phyloP scores from a whole-genome alignment of 2,797 vertebrate genomes.

The Nasua narica region DNA sequence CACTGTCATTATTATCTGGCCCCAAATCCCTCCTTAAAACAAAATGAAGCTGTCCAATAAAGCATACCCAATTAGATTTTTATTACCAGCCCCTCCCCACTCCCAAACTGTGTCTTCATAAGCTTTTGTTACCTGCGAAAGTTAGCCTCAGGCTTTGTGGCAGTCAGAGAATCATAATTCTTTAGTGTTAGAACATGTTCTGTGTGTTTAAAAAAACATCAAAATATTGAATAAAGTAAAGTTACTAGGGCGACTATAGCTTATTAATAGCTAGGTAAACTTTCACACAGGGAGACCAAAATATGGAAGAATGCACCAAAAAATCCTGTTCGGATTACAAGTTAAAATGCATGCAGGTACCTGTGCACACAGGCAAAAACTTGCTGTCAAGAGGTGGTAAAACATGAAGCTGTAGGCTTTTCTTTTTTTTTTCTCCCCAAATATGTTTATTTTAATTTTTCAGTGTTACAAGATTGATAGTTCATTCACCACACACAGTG shows the following conservation, averaged over 20 bases:
- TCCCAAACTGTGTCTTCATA: not conserved
- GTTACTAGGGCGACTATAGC: conserved; percentile 56
- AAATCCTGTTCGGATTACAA: not conserved
- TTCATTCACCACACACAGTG: not conserved
- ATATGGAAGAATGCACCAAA: not conserved
- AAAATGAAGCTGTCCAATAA: conserved; percentile 60
- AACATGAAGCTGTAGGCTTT: not conserved
- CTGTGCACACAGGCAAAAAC: not conserved
- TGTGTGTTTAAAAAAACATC: conserved; percentile 35
- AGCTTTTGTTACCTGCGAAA: not conserved
- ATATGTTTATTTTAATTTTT: too few relatives aligned
- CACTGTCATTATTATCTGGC: conserved; percentile 61
- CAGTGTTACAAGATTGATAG: not conserved
- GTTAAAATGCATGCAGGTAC: too few relatives aligned
- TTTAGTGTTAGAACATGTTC: conserved; percentile 65
- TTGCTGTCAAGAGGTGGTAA: rapidly evolving
- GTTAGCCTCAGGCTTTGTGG: conserved; percentile 45
- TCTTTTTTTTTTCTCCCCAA: not conserved
- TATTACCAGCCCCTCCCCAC: not conserved
- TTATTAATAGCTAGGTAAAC: not conserved
- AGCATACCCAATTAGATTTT: conserved; percentile 39
- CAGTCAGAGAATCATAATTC: conserved; percentile 48
- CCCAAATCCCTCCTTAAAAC: conserved; percentile 56
- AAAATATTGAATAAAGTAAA: conserved; percentile 61
- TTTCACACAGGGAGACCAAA: not conserved